Evolutionary conservation across 1,140 invertebrate species (phyloP), one percentile per base, ranked within the genome.

Genomic region (Bombus vancouverensis): DNA sequence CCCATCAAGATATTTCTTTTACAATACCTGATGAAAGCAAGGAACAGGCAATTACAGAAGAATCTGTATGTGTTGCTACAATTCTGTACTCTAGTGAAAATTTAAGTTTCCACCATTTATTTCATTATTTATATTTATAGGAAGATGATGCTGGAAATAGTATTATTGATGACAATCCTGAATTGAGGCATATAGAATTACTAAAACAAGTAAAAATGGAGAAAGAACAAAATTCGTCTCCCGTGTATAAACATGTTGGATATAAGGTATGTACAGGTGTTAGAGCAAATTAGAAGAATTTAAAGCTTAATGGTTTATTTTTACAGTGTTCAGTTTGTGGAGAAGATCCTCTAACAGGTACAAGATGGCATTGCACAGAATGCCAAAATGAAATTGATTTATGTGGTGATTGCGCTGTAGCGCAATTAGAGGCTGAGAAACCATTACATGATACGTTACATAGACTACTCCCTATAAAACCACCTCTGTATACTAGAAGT

Each of bases 341-440:
- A 22, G 96, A 96, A 88, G 96, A 97, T 32, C 97, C 97, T 18
- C 96, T 98, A 68, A 94, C 95, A 53, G 97, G 97, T 25, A 96
- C 96, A 9, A 95, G 97, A 79, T 98, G 97, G 97, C 97, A 97
- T 89, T 98, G 97, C 90, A 93, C 92, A 53, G 95, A 96, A 66
- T 97, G 96, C 91, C 93, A 93, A 15, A 83, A 92, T 59, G 93
- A 94, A 53, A 92, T 96, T 32, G 96, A 96, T 91, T 95, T 96
- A 84, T 97, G 95, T 79, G 89, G 91, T 18, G 94, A 95, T 90
- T 96, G 95, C 87, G 94, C 93, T 15, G 89, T 95, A 2, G 89
- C 92, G 47, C 94, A 95, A 90, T 90, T 95, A 34, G 92, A 95
- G 74, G 59, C 90, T 42, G 92, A 93, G 76, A 91, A 93, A 81